These are phyloP conservation scores for Anser brachyrhynchus DNA, from an alignment of 2,113 vertebrate species.

Conservation along the genomic window DNA sequence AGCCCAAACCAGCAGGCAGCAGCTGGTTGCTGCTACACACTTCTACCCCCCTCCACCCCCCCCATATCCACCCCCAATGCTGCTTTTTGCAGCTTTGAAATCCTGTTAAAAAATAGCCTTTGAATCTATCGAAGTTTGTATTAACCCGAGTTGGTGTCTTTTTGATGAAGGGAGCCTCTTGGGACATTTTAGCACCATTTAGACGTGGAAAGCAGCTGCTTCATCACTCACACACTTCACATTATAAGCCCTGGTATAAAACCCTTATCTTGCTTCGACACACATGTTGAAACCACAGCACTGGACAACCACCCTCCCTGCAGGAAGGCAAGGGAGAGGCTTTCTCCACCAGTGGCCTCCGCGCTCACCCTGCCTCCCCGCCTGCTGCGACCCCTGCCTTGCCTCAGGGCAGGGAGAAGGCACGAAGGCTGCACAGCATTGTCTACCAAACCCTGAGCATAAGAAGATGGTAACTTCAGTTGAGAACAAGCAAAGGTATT, in stretches of 20 bases:
- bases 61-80: neutral
- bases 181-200: neutral
- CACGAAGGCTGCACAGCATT: neutral
- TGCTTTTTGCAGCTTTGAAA: neutral
- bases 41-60: too few species aligned
- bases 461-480: neutral
- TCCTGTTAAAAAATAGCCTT: neutral
- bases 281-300: accelerated
- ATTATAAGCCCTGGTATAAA: neutral
- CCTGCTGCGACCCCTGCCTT: neutral
- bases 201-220: neutral
- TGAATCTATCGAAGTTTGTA: accelerated
- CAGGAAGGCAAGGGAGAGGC: accelerated
- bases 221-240: neutral
- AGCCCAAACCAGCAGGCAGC: neutral
- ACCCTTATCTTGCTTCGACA: accelerated
- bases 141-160: accelerated
- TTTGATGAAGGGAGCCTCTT: neutral
- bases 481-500: neutral
- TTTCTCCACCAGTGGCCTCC: accelerated
- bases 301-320: accelerated
- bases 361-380: neutral
- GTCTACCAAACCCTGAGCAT: accelerated
- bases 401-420: neutral
- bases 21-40: neutral